These are phyloP conservation scores for Beroe forskalii DNA, from an alignment of 37 sponge, comb jelly and placozoan species.

Conservation along the genomic window DNA sequence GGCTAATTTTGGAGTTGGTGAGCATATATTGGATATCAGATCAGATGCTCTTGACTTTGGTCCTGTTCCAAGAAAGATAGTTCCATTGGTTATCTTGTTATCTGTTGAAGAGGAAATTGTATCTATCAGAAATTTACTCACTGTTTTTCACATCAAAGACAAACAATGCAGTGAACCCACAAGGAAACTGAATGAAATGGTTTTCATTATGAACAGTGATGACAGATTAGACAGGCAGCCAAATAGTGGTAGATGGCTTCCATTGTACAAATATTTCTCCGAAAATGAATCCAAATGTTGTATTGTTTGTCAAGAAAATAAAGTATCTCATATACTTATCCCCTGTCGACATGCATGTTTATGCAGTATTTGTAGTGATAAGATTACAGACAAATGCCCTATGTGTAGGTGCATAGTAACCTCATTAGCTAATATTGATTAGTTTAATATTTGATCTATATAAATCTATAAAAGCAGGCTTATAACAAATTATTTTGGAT, in stretches of 20 bases:
- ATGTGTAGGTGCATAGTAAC: constrained; percentile 12
- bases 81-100: neutral
- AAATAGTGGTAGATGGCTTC: constrained; percentile 1
- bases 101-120: neutral
- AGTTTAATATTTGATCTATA: neutral
- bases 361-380: neutral
- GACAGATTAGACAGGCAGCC: neutral
- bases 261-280: neutral
- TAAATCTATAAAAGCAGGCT: too few relatives aligned
- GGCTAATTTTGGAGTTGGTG: neutral
- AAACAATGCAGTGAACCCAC: neutral
- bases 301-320: constrained; percentile 12
- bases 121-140: neutral
- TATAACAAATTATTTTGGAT: too few relatives aligned
- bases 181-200: neutral
- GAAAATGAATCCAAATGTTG: neutral
- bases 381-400: neutral
- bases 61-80: neutral
- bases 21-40: neutral
- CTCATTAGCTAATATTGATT: neutral
- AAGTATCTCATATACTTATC: neutral
- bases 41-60: neutral
- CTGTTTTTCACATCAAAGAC: constrained; percentile 31
- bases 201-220: neutral
- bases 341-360: constrained; percentile 48